phyloP scores from a whole-genome alignment of 2,113 vertebrate species.

The Saguinus midas region DNA sequence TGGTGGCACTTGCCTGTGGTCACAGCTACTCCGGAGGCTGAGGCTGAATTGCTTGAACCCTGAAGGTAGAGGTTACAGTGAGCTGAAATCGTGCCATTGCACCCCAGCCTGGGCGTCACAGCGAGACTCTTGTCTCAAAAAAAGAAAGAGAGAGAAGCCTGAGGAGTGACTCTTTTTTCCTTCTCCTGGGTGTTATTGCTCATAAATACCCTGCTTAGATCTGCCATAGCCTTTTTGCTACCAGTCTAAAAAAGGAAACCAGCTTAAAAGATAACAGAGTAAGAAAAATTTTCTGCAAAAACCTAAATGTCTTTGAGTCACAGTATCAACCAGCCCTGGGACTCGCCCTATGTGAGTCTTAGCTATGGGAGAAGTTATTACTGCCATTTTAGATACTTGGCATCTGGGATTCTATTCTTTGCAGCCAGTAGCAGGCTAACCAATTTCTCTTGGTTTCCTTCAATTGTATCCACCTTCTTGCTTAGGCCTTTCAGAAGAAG shows the following conservation, averaged over 20 bases:
- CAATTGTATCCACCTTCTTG: background rate
- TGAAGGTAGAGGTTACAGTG: too few species aligned
- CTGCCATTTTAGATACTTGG: background rate
- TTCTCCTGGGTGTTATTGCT: background rate
- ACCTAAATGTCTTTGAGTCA: background rate
- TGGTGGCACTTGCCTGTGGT: too few species aligned
- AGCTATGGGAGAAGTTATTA: background rate
- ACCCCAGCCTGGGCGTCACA: too few species aligned
- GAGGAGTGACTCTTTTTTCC: background rate
- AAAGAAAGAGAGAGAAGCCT: background rate
- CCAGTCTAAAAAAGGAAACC: background rate
- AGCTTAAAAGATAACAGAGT: background rate
- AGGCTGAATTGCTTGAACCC: too few species aligned
- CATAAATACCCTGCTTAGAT: background rate
- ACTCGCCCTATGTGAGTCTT: background rate
- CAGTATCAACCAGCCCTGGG: background rate
- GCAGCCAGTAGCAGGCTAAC: background rate
- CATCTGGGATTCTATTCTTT: background rate
- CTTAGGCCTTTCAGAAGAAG: background rate
- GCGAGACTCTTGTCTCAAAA: background rate
- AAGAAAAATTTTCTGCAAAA: background rate
- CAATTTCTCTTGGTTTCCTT: background rate
- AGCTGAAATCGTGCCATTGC: too few species aligned
- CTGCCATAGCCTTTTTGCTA: background rate
- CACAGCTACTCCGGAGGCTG: too few species aligned